Percentiles rank a stretch among this genome's conserved stretches.
Evolutionary conservation across 2,888 invertebrate species (phyloP).

Genomic region (Cataglyphis cursor): DNA sequence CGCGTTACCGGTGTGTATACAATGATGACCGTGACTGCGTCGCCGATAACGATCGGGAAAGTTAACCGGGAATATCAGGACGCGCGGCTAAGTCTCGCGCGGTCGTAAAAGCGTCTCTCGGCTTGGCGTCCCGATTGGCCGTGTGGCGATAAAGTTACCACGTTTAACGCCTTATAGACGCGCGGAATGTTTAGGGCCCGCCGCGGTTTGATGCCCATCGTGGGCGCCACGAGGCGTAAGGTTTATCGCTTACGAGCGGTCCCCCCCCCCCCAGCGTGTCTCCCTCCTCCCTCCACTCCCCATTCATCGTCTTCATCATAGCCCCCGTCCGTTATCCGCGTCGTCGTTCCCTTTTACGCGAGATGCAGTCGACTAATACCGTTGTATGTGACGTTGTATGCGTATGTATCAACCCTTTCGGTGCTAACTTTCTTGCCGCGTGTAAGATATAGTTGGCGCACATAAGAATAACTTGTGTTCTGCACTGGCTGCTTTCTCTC

Average conservation of each 20-base stretch:
- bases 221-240: slow-evolving; percentile 63
- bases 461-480: slow-evolving; percentile 18
- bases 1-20: slow-evolving; percentile 45
- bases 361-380: slow-evolving; percentile 31
- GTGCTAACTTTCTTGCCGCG: slow-evolving; percentile 1
- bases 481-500: not conserved
- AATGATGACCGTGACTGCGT: slow-evolving; percentile 58
- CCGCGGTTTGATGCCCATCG: slow-evolving; percentile 64
- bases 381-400: not conserved
- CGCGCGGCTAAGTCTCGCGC: slow-evolving; percentile 63
- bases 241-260: slow-evolving; percentile 72
- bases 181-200: slow-evolving; percentile 73
- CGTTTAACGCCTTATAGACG: slow-evolving; percentile 76
- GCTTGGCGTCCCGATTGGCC: slow-evolving; percentile 66
- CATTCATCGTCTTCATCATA: slow-evolving; percentile 49
- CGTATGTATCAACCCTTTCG: slow-evolving; percentile 5
- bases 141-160: slow-evolving; percentile 69
- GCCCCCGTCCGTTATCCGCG: slow-evolving; percentile 57
- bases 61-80: slow-evolving; percentile 70
- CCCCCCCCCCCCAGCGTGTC: slow-evolving; percentile 2
- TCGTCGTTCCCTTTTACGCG: slow-evolving; percentile 36
- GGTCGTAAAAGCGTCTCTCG: slow-evolving; percentile 68
- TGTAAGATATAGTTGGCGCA: not conserved
- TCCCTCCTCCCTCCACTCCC: not conserved
- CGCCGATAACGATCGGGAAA: slow-evolving; percentile 72